Evolutionary conservation across 2,797 vertebrate species (phyloP).

Genomic region (Triplophysa yarkandensis): DNA sequence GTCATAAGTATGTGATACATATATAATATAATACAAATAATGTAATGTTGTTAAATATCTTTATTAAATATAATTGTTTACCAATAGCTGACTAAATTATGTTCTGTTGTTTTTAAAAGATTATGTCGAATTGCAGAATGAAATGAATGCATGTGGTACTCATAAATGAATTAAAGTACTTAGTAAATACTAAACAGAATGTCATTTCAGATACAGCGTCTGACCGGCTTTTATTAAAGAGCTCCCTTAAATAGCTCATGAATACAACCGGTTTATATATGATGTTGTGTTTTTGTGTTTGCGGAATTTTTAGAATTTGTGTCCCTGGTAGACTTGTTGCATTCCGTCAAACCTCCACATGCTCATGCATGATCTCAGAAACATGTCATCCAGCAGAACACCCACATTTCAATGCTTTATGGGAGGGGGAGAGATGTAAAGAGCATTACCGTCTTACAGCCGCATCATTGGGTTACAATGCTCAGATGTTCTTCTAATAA

Average conservation of each 20-base stretch:
- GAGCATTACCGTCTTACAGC: slow-evolving; percentile 62
- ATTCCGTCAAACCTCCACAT: slow-evolving; percentile 44
- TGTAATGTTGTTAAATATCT: too few species aligned
- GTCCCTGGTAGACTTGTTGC: slow-evolving; percentile 70
- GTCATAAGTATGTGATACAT: too few species aligned
- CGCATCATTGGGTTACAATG: slow-evolving; percentile 66
- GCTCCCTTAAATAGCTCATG: too few species aligned
- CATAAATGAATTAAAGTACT: too few species aligned
- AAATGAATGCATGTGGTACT: too few species aligned
- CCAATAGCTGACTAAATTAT: too few species aligned
- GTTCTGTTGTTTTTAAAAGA: too few species aligned
- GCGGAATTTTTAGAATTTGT: background rate
- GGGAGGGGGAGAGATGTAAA: slow-evolving; percentile 58
- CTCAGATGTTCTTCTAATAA: slow-evolving; percentile 71
- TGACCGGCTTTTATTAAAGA: slow-evolving; percentile 1
- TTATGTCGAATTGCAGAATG: too few species aligned
- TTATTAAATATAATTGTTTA: too few species aligned
- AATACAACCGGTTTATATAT: too few species aligned
- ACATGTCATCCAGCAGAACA: slow-evolving; percentile 63
- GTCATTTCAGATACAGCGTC: background rate
- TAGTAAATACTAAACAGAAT: background rate
- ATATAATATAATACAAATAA: too few species aligned
- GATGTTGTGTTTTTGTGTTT: too few species aligned
- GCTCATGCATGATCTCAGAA: slow-evolving; percentile 44
- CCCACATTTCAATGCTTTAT: slow-evolving; percentile 65